phyloP scores from a whole-genome alignment of 2,797 vertebrate genomes.

The Echiichthys vipera region DNA sequence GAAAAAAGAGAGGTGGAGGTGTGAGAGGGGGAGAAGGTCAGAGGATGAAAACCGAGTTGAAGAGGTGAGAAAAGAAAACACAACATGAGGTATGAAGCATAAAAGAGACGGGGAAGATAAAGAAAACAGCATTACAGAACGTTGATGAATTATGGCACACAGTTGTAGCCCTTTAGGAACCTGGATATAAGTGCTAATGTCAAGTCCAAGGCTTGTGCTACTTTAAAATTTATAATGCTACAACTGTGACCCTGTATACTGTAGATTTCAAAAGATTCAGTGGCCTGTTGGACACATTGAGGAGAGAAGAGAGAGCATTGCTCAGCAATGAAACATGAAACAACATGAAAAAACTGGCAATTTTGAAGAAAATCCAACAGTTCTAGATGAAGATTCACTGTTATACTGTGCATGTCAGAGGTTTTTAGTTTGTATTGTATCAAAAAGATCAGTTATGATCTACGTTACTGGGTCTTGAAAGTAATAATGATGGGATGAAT shows the following conservation, averaged over 20 bases:
- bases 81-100: not conserved
- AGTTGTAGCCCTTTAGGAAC: not conserved
- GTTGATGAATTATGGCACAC: conserved; percentile 34
- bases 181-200: not conserved
- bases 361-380: not conserved
- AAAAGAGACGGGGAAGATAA: not conserved
- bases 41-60: not conserved
- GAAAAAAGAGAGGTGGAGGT: conserved; percentile 11
- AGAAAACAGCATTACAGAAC: conserved; percentile 1
- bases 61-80: not conserved
- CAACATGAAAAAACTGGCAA: not conserved
- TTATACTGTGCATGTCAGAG: not conserved
- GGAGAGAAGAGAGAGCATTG: not conserved
- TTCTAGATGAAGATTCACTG: not conserved
- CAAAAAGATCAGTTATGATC: not conserved
- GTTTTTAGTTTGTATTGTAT: not conserved
- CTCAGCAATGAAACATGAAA: not conserved
- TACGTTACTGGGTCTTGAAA: not conserved
- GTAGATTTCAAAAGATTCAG: not conserved
- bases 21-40: conserved; percentile 13
- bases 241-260: not conserved
- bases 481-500: not conserved
- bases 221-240: not conserved
- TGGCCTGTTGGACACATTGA: not conserved
- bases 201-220: not conserved